A percentile compares a stretch with the other conserved stretches of the same genome.
phyloP scores from a whole-genome alignment of 2,797 vertebrate species.

The Helarctos malayanus region DNA sequence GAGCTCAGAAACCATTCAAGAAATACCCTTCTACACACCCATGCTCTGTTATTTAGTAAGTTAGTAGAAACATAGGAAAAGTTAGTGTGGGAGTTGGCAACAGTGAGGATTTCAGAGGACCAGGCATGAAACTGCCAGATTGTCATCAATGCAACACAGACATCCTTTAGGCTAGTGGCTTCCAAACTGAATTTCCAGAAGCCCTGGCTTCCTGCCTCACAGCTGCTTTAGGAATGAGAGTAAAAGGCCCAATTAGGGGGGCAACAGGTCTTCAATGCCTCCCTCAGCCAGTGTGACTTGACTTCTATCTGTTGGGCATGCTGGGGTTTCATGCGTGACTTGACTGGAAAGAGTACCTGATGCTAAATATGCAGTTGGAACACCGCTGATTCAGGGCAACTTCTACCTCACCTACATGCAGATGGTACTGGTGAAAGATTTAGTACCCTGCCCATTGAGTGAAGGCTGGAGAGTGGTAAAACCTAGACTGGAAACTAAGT shows the following conservation, averaged over 20 bases:
- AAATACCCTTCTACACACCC: not conserved
- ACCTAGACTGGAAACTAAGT: not conserved
- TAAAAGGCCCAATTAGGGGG: not conserved
- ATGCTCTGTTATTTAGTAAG: not conserved
- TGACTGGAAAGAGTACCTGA: not conserved
- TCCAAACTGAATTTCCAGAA: conserved; percentile 27
- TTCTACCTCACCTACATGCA: not conserved
- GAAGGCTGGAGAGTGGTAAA: not conserved
- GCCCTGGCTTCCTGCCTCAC: not conserved
- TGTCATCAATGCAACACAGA: not conserved
- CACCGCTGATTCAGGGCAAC: not conserved
- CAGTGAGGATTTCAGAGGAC: not conserved
- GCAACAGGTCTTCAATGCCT: not conserved
- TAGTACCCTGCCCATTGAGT: not conserved
- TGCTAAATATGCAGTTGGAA: not conserved
- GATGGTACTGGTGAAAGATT: not conserved
- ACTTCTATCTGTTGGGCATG: not conserved
- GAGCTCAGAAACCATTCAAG: not conserved
- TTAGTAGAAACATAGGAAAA: not conserved
- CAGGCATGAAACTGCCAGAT: not conserved
- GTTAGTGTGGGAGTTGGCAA: not conserved
- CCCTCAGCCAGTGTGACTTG: not conserved
- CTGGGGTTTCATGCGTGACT: not conserved
- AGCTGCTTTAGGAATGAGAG: not conserved
- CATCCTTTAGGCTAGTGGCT: not conserved